Evolutionary conservation across 2,797 vertebrate species (phyloP), one percentile per base, ranked within the genome.

Genomic region (Nannoperca australis): DNA sequence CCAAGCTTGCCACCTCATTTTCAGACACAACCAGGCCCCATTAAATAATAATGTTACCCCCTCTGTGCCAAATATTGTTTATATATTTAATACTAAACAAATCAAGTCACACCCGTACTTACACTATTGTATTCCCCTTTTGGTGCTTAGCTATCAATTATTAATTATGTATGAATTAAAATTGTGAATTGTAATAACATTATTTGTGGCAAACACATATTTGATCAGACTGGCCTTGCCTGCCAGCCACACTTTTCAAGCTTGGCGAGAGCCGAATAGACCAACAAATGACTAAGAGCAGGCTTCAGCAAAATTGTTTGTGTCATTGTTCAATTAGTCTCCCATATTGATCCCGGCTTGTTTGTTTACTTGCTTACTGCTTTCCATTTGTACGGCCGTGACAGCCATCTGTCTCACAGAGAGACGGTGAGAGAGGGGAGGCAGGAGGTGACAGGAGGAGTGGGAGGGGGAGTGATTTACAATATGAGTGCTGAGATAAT

Each of bases 271-370:
- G 69, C 50, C 22, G 0, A 34, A 50, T 7, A 30, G 73, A 83
- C 84, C 69, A 73, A 81, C 67, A 80, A 84, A 87, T 77, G 76
- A 86, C 87, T 76, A 71, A 85, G 85, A 89, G 85, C 67, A 47
- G 75, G 82, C 73, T 81, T 78, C 67, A 69, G 68, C 67, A 63
- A 87, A 87, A 89, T 79, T 81, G 82, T 87, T 86, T 88, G 76
- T 84, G 89, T 87, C 90, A 86, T 83, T 89, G 85, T 90, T 90
- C 83, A 92, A 90, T 92, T 88, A 90, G 89, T 86, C 81, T 89
- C 69, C 80, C 50, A 80, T 91, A 92, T 91, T 90, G 91, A 92
- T 93, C 84, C 54, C n/a, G 11, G 78, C 84, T 85, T 85, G 85
- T 93, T 92, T 90, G 91, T 92, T 93, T 92, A 90, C 88, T 87